phyloP scores from a whole-genome alignment of 2,888 invertebrate genomes.

The Brenthis ino region DNA sequence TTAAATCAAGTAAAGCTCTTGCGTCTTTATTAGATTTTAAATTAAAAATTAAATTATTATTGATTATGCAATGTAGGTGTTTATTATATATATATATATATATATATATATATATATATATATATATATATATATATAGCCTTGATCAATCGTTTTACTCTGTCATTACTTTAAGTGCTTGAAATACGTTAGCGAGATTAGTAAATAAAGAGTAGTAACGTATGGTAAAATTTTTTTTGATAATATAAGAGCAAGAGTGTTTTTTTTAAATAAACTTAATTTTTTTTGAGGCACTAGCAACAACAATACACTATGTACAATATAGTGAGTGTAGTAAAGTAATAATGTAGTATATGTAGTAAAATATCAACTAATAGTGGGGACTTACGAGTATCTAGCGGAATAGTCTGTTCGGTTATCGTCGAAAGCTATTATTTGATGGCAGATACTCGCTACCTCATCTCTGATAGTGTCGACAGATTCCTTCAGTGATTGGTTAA shows the following conservation, averaged over 20 bases:
- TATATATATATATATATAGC: too few species aligned
- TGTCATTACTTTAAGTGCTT: not conserved
- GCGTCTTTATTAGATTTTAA: constrained; percentile 15
- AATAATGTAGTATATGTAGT: not conserved
- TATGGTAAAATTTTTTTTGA: too few species aligned
- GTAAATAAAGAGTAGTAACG: too few species aligned
- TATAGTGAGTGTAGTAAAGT: not conserved
- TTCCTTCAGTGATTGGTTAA: constrained; percentile 57
- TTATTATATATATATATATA: too few species aligned
- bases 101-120: too few species aligned
- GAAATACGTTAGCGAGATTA: not conserved
- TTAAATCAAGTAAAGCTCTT: not conserved
- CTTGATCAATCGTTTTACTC: constrained; percentile 4
- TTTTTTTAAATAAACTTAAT: too few species aligned
- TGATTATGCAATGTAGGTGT: constrained; percentile 30
- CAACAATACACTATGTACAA: not conserved
- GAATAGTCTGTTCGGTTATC: constrained; percentile 36
- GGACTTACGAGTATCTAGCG: constrained; percentile 17
- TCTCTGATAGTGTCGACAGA: constrained; percentile 51
- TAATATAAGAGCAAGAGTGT: too few species aligned
- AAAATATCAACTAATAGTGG: constrained; percentile 16
- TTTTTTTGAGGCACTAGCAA: too few species aligned
- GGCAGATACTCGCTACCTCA: constrained; percentile 50
- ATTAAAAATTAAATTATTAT: constrained; percentile 28
- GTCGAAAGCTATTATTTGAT: constrained; percentile 44